These are phyloP conservation scores for Heliconius melpomene DNA, from an alignment of 1,140 invertebrate species.

Conservation along the genomic window DNA sequence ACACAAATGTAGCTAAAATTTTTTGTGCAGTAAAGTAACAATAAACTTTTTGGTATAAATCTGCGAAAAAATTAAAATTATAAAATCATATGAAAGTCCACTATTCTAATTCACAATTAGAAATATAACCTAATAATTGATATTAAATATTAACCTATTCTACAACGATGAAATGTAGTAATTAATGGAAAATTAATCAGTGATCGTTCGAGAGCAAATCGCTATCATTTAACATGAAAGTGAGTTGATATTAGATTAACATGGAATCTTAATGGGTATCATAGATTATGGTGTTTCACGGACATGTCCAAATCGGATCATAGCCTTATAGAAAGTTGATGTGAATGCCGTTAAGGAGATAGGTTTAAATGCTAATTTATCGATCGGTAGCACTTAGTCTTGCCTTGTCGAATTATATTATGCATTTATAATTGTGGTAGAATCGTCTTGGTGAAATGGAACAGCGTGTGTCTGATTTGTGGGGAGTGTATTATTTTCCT, in stretches of 20 bases:
- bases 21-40: no score
- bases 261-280: constrained; percentile 17
- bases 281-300: constrained; percentile 14
- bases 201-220: constrained; percentile 23
- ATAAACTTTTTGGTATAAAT: no score
- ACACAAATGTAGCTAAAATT: no score
- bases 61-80: no score
- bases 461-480: background rate
- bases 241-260: constrained; percentile 26
- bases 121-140: constrained; percentile 13
- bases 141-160: constrained; percentile 24
- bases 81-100: no score
- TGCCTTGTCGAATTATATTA: constrained; percentile 5
- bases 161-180: constrained; percentile 25
- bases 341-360: background rate
- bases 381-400: background rate
- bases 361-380: constrained; percentile 4
- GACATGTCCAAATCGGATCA: constrained; percentile 16
- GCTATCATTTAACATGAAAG: constrained; percentile 34
- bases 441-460: background rate
- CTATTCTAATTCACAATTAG: no score
- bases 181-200: constrained; percentile 29
- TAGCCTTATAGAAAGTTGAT: constrained; percentile 11
- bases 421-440: background rate
- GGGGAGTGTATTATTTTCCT: no score